These are phyloP conservation scores for Notoglanidium macrostoma DNA, from an alignment of 2,797 vertebrate species.

Conservation along the genomic window DNA sequence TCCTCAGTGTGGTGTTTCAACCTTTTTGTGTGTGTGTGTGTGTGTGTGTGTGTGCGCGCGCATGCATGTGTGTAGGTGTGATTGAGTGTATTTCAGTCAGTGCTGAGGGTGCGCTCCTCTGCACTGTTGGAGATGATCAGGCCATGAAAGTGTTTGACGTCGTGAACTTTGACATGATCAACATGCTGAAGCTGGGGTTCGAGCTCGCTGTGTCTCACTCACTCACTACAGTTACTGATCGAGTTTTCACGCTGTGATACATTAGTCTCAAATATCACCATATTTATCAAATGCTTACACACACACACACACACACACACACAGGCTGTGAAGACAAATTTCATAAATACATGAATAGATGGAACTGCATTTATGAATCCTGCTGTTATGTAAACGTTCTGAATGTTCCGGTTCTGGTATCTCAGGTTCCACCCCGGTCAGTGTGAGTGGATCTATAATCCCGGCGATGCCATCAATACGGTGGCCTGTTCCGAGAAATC, in stretches of 20 bases:
- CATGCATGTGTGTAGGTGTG: conserved; percentile 76
- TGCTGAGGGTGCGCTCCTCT: conserved; percentile 89
- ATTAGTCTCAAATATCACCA: background rate
- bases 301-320: background rate
- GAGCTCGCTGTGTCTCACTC: conserved; percentile 50
- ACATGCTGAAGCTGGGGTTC: conserved; percentile 97
- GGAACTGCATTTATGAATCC: background rate
- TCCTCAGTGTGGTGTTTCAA: background rate
- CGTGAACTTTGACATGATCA: conserved; percentile 99
- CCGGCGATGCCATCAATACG: conserved; percentile 93
- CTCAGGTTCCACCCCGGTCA: conserved; percentile 91
- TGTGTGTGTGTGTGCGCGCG: background rate
- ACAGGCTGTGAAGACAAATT: background rate
- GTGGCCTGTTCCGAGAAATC: conserved; percentile 96
- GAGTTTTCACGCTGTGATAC: too few species aligned
- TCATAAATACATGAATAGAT: background rate
- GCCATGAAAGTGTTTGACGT: conserved; percentile 99
- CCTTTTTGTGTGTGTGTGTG: background rate
- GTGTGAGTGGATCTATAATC: conserved; percentile 96
- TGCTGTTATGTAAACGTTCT: background rate
- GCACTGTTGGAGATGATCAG: conserved; percentile 96
- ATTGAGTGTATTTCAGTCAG: conserved; percentile 92
- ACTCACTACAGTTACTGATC: too few species aligned
- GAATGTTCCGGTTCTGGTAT: background rate
- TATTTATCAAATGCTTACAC: background rate